Evolutionary conservation across 2,888 invertebrate genomes (phyloP).

Genomic region (Cataglyphis altisquamis): DNA sequence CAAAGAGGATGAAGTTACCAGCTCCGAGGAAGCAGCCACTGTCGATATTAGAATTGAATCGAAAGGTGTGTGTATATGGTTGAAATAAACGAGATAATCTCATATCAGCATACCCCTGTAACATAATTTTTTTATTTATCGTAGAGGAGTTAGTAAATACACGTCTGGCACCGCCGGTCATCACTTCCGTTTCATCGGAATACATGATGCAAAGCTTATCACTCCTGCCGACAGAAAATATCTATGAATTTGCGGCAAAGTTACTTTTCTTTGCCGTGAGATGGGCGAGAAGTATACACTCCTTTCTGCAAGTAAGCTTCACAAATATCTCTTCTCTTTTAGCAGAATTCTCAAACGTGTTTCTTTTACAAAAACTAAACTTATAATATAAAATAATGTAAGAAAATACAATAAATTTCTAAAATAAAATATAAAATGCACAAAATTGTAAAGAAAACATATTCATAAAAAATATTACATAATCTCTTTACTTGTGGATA

Average conservation of each 20-base stretch:
- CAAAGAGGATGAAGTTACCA: constrained; percentile 92
- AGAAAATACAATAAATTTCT: not conserved
- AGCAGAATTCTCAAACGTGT: not conserved
- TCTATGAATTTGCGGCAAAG: constrained; percentile 92
- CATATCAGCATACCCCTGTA: not conserved
- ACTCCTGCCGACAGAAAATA: constrained; percentile 88
- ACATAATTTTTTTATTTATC: constrained; percentile 22
- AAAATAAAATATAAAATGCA: not conserved
- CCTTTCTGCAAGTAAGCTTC: constrained; percentile 89
- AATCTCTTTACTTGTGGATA: not conserved
- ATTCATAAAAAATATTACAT: not conserved
- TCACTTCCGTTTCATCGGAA: constrained; percentile 84
- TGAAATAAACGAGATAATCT: not conserved
- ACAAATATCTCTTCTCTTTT: not conserved
- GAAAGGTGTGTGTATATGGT: constrained; percentile 61
- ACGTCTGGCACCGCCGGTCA: constrained; percentile 79
- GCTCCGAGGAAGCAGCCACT: constrained; percentile 90
- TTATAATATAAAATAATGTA: not conserved
- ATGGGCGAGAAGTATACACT: constrained; percentile 93
- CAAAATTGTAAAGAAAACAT: too few relatives aligned
- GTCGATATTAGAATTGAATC: constrained; percentile 73
- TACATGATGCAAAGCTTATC: constrained; percentile 86
- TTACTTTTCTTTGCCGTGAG: constrained; percentile 92
- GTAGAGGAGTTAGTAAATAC: constrained; percentile 72
- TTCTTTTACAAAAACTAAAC: not conserved